Evolutionary conservation across 1,140 invertebrate species (phyloP), one percentile per base, ranked within the genome.

Genomic region (Andricus grossulariae): DNA sequence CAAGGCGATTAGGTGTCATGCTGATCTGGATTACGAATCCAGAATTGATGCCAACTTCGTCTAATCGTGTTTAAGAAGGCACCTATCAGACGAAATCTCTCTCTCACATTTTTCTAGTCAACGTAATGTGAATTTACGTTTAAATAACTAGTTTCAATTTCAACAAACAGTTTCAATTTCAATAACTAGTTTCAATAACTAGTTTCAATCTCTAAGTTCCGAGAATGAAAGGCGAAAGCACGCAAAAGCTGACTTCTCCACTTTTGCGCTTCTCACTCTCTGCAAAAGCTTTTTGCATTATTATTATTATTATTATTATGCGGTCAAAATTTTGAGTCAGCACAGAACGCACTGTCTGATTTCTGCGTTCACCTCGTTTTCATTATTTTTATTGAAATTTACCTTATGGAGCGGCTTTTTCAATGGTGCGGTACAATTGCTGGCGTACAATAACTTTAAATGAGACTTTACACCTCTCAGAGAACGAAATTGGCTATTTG

Each of bases 401-500:
- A 91, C 90, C 90, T 91, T 91, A 75, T 87, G 83, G 18, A 87
- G 85, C 77, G 88, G 83, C 74, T 85, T 89, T 81, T 84, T 86
- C 75, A 87, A 81, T n/a, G 87, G 83, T 54, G 86, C 78, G 13
- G 85, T 86, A 57, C 87, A 78, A 84, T 86, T 89, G 84, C 88
- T 89, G 72, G 87, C 82, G 11, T 88, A 90, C 49, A 88, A 90
- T 81, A 91, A 82, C 84, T 90, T 91, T 82, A 91, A 86, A 72
- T 88, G 90, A 13, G 90, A 89, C 71, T 94, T 92, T 51, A 97
- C 90, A 52, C 95, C 95, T 76, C 91, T 90, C 66, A 97, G 85
- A 77, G 93, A 94, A 84, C 94, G 93, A 90, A 95, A 96, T 88
- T 97, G 95, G 39, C 96, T 97, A 85, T 94, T 93, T 49, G 94